A percentile compares a stretch with the other conserved stretches of the same genome.
Evolutionary conservation across 2,113 vertebrate genomes (phyloP).

Genomic region (Oncorhynchus masou): DNA sequence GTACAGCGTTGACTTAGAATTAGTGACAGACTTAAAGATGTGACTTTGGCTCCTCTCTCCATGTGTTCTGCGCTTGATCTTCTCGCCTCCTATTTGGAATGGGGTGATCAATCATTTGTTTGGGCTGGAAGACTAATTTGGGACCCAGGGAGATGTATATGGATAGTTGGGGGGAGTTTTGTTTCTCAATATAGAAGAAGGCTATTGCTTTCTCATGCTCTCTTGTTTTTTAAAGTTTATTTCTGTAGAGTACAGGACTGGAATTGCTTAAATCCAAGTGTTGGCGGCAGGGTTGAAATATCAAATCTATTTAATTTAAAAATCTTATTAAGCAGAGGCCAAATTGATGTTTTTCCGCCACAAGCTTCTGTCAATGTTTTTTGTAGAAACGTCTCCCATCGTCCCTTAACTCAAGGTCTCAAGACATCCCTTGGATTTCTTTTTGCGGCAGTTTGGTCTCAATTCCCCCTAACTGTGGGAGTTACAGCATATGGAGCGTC

Average conservation of each 20-base stretch:
- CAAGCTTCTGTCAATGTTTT: no score
- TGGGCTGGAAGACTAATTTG: constrained; percentile 13
- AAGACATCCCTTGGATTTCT: neutral
- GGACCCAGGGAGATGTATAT: neutral
- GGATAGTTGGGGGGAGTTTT: neutral
- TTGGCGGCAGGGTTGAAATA: no score
- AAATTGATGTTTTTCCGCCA: no score
- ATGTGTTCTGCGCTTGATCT: constrained; percentile 64
- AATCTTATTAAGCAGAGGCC: neutral
- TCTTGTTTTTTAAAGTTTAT: neutral
- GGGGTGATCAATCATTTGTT: constrained; percentile 14
- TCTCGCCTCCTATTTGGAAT: constrained; percentile 48
- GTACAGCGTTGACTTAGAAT: neutral
- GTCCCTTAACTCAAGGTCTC: neutral
- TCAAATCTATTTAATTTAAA: no score
- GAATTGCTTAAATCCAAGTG: no score
- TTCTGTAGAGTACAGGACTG: no score
- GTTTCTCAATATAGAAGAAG: constrained; percentile 8
- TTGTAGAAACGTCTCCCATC: no score
- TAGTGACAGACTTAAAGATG: neutral
- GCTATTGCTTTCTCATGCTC: constrained; percentile 12
- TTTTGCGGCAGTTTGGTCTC: neutral
- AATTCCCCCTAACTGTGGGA: neutral
- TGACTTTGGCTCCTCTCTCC: neutral
- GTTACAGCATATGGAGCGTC: neutral